These are phyloP conservation scores for Hypanus sabinus DNA, from an alignment of 2,113 vertebrate genomes.

Conservation along the genomic window DNA sequence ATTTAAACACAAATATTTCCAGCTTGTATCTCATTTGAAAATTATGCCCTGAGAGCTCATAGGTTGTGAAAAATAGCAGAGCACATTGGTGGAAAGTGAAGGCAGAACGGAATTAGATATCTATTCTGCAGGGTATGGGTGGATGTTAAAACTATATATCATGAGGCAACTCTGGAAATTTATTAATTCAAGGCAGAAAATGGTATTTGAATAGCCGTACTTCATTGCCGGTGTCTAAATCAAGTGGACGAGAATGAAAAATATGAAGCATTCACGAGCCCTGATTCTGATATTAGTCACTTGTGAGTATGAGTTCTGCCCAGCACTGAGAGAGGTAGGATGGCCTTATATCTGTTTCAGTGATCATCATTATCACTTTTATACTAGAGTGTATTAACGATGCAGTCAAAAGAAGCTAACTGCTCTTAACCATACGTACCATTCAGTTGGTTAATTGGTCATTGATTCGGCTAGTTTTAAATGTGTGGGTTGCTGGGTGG, in stretches of 20 bases:
- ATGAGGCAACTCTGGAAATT: not conserved
- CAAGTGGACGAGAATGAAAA: not conserved
- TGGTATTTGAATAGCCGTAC: not conserved
- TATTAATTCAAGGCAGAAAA: not conserved
- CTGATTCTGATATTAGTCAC: too few relatives aligned
- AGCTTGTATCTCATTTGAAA: not conserved
- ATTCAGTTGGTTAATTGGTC: too few relatives aligned
- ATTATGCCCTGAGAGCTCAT: not conserved
- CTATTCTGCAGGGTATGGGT: not conserved
- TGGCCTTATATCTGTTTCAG: too few relatives aligned
- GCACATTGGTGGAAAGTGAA: not conserved
- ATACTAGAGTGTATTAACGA: too few relatives aligned
- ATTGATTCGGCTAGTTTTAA: too few relatives aligned
- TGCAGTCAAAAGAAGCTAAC: too few relatives aligned
- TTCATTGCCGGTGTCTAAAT: not conserved
- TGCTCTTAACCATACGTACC: too few relatives aligned
- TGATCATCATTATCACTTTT: too few relatives aligned
- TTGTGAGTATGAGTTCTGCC: too few relatives aligned
- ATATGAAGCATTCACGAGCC: too few relatives aligned
- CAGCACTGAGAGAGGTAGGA: too few relatives aligned
- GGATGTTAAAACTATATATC: not conserved
- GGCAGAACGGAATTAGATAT: not conserved
- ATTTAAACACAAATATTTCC: not conserved
- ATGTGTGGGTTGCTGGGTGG: too few relatives aligned
- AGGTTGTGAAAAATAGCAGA: not conserved